Conservation (phyloP, 2,888 invertebrate species). For the Agrochola lota region DNA sequence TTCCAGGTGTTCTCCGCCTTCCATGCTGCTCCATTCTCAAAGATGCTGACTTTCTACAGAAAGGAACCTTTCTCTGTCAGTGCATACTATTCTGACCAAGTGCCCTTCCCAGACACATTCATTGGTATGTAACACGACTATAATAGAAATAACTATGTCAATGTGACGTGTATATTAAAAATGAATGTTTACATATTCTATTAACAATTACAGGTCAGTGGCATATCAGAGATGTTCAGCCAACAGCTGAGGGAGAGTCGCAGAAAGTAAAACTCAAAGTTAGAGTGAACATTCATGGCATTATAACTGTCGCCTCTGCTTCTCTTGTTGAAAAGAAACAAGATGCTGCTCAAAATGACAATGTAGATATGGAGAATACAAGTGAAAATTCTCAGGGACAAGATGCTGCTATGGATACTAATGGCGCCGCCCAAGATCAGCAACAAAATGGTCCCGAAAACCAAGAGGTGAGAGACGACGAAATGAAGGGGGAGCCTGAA, state of each 20-base stretch:
- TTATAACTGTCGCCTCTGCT: conserved; percentile 96
- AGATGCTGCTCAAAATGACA: conserved; percentile 83
- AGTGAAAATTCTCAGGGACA: conserved; percentile 84
- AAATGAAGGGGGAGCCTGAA: conserved; percentile 85
- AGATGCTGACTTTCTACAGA: conserved; percentile 97
- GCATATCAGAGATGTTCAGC: conserved; percentile 95
- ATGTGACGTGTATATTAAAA: neutral
- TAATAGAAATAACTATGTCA: neutral
- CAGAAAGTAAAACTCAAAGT: conserved; percentile 99
- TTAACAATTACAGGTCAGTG: conserved; percentile 91
- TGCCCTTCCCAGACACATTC: conserved; percentile 94
- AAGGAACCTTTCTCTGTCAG: conserved; percentile 96
- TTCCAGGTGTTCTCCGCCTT: conserved; percentile 94
- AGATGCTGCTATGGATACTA: conserved; percentile 88
- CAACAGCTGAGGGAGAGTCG: conserved; percentile 96
- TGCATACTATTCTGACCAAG: conserved; percentile 94
- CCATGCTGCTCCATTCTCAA: conserved; percentile 98
- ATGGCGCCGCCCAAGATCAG: conserved; percentile 86
- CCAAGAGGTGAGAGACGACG: conserved; percentile 89
- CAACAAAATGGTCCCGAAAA: conserved; percentile 85
- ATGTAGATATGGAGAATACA: conserved; percentile 86
- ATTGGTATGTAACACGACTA: conserved; percentile 92
- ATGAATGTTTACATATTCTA: conserved; percentile 1
- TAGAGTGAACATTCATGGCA: conserved; percentile 97
- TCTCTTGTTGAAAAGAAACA: conserved; percentile 94